A percentile compares a stretch with the other conserved stretches of the same genome.
Conservation (phyloP, 2,113 vertebrate genomes). For the Gnathonemus echidnorhynchus region DNA sequence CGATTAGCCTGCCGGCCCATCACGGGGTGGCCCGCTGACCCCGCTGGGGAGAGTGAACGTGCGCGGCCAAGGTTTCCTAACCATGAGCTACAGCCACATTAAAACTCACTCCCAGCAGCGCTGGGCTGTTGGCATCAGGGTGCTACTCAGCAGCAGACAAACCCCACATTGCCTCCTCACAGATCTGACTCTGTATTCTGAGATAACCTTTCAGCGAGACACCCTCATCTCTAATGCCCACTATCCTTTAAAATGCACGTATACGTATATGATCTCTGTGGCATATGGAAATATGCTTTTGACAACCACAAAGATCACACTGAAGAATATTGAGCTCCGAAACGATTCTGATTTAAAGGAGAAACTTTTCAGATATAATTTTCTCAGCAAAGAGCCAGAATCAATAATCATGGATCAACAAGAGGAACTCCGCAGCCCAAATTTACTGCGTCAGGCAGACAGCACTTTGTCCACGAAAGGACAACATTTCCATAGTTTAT, state of each 20-base stretch:
- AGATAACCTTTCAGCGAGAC: background rate
- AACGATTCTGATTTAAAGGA: background rate
- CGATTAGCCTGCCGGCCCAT: slow-evolving; percentile 35
- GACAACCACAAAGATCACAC: background rate
- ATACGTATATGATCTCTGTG: background rate
- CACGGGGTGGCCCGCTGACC: background rate
- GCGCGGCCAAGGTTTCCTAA: background rate
- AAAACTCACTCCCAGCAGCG: background rate
- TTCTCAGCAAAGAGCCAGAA: background rate
- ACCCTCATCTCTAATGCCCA: background rate
- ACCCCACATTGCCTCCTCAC: background rate
- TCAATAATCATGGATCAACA: background rate
- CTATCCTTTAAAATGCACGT: background rate
- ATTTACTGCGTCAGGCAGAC: background rate
- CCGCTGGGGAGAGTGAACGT: background rate
- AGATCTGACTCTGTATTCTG: background rate
- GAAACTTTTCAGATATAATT: background rate
- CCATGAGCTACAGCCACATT: slow-evolving; percentile 6
- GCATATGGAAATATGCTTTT: background rate
- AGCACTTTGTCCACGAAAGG: background rate
- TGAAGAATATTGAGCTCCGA: background rate
- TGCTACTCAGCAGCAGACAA: background rate
- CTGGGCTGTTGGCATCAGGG: background rate
- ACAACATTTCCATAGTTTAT: background rate
- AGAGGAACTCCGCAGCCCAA: background rate